Conservation (phyloP, 1,140 invertebrate species). For the Papilio aristodemus region DNA sequence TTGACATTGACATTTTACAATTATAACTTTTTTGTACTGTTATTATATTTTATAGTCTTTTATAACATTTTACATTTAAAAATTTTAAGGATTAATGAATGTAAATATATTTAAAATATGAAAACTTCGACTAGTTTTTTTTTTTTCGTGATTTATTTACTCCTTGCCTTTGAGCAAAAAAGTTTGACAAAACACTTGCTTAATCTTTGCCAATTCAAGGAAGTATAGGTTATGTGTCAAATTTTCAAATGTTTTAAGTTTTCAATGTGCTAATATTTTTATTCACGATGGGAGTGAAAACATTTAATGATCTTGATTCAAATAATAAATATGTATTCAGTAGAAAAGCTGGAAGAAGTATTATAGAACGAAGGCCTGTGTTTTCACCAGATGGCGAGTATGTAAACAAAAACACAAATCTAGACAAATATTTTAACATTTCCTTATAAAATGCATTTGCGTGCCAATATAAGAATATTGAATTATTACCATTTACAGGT, state of each 20-base stretch:
- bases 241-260: conserved; percentile 22
- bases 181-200: too few species aligned
- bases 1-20: not conserved
- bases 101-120: too few species aligned
- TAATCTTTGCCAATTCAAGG: too few species aligned
- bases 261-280: conserved; percentile 31
- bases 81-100: too few species aligned
- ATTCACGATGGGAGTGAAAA: conserved; percentile 58
- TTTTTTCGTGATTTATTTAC: too few species aligned
- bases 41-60: too few species aligned
- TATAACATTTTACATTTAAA: too few species aligned
- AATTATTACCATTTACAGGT: conserved; percentile 49
- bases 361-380: conserved; percentile 70
- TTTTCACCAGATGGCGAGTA: conserved; percentile 78
- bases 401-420: conserved; percentile 40
- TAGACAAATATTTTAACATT: not conserved
- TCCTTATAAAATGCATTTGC: not conserved
- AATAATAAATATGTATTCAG: conserved; percentile 60
- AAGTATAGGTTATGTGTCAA: conserved; percentile 58
- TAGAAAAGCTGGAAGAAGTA: conserved; percentile 74
- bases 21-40: too few species aligned
- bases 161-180: too few species aligned
- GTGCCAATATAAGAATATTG: conserved; percentile 30
- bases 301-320: conserved; percentile 37
- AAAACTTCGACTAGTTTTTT: too few species aligned